Evolutionary conservation across 1,140 invertebrate genomes (phyloP).

Genomic region (Lepidotrigona ventralis): DNA sequence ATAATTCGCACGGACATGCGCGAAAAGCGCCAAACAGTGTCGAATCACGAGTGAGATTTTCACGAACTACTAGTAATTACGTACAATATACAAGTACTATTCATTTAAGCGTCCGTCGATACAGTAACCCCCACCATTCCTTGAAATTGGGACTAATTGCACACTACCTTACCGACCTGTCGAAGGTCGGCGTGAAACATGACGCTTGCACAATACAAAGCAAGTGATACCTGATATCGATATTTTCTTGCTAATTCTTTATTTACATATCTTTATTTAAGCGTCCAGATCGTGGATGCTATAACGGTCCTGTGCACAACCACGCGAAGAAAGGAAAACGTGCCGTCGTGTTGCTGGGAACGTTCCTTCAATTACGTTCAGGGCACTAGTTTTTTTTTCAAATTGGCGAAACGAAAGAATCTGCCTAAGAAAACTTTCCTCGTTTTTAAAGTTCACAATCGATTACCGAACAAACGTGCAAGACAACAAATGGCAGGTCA

Average conservation of each 20-base stretch:
- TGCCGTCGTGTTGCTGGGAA: not conserved
- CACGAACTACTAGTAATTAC: constrained; percentile 31
- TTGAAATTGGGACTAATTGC: too few species aligned
- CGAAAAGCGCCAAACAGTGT: constrained; percentile 38
- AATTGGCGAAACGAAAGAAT: not conserved
- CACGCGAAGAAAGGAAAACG: not conserved
- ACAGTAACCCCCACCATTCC: too few species aligned
- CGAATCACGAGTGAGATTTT: constrained; percentile 17
- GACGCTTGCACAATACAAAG: too few species aligned
- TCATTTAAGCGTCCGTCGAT: too few species aligned
- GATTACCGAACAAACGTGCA: not conserved
- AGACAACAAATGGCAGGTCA: too few species aligned
- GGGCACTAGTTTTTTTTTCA: not conserved
- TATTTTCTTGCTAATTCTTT: too few species aligned
- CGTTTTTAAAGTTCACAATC: not conserved
- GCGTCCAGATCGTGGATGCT: too few species aligned
- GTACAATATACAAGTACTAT: not conserved
- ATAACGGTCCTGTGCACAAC: constrained; percentile 21
- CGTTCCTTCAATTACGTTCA: not conserved
- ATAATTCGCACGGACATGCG: constrained; percentile 34
- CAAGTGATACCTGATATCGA: too few species aligned
- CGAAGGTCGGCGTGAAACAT: too few species aligned
- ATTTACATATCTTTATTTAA: too few species aligned
- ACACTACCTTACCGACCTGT: too few species aligned
- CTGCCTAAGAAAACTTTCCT: not conserved